These are phyloP conservation scores for Amia ocellicauda DNA, from an alignment of 2,113 vertebrate genomes.

Conservation along the genomic window DNA sequence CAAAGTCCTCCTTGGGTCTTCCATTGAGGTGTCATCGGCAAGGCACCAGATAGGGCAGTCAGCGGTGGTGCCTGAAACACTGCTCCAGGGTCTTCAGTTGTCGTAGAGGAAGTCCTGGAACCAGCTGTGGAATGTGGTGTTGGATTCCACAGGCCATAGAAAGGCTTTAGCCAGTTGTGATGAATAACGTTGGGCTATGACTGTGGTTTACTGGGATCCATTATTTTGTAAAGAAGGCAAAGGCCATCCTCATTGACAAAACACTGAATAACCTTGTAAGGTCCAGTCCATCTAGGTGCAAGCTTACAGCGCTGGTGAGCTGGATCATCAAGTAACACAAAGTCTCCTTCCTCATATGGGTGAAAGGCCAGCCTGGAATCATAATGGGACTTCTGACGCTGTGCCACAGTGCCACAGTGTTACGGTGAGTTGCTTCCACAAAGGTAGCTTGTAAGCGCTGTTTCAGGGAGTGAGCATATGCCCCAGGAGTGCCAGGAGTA, in stretches of 20 bases:
- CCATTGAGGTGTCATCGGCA: neutral
- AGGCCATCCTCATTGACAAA: neutral
- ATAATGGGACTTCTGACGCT: neutral
- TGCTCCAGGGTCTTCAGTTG: neutral
- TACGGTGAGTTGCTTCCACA: neutral
- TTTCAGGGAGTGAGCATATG: neutral
- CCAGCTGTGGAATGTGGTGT: neutral
- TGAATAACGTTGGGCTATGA: neutral
- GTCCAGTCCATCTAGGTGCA: neutral
- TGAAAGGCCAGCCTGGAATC: neutral
- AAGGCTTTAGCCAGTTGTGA: neutral
- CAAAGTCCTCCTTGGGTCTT: neutral
- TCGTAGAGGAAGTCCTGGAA: neutral
- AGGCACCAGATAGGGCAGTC: neutral
- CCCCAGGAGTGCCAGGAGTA: neutral
- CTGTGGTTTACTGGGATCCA: neutral
- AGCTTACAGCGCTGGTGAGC: neutral
- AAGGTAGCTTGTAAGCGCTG: neutral
- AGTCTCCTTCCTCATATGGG: neutral
- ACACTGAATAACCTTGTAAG: neutral
- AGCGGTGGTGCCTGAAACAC: neutral
- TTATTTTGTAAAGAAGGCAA: neutral
- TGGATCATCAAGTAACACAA: neutral
- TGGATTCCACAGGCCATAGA: neutral
- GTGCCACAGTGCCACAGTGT: neutral